Conservation (phyloP, 2,797 vertebrate species). For the Fundulus diaphanus region DNA sequence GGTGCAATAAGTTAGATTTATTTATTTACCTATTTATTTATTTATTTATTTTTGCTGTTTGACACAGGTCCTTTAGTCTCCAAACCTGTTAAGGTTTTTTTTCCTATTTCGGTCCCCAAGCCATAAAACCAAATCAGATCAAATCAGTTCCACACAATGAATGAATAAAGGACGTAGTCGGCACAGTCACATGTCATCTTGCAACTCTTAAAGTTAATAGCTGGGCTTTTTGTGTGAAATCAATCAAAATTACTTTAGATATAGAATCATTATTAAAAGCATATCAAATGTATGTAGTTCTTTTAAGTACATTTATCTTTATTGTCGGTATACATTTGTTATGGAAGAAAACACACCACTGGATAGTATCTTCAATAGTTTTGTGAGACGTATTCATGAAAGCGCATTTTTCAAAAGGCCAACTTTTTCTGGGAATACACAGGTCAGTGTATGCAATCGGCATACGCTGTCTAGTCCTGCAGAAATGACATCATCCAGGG, state of each 20-base stretch:
- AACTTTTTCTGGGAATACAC: not conserved
- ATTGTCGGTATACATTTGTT: not conserved
- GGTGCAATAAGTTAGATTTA: not conserved
- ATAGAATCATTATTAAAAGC: too few relatives aligned
- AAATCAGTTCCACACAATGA: not conserved
- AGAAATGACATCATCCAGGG: not conserved
- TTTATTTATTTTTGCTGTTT: not conserved
- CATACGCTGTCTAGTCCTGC: not conserved
- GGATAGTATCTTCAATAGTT: not conserved
- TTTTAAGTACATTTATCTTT: too few relatives aligned
- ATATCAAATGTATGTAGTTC: too few relatives aligned
- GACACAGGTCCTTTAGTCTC: not conserved
- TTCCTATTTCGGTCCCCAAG: too few relatives aligned
- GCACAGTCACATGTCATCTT: not conserved
- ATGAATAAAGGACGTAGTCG: not conserved
- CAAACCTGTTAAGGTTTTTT: too few relatives aligned
- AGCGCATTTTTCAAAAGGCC: not conserved
- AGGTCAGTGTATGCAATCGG: not conserved
- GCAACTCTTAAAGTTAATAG: not conserved
- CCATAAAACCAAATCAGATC: too few relatives aligned
- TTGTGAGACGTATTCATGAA: not conserved
- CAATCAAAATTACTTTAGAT: not conserved
- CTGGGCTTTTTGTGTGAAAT: not conserved
- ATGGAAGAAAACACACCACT: not conserved
- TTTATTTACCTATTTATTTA: too few relatives aligned